Conservation (phyloP, 2,888 invertebrate species). For the Agrilus cyanescens region DNA sequence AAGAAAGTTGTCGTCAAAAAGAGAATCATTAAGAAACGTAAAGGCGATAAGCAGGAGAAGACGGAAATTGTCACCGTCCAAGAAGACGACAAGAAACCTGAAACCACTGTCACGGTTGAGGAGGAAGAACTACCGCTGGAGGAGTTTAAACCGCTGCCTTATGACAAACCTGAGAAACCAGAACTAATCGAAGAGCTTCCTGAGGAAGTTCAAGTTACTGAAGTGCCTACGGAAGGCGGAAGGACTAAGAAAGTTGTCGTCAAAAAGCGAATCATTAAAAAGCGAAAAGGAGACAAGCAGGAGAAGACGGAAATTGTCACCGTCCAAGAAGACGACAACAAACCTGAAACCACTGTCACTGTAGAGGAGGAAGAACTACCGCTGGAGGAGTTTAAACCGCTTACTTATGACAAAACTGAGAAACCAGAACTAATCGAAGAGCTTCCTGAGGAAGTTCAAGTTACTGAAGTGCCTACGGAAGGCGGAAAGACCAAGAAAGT, state of each 20-base stretch:
- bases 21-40: too few relatives aligned
- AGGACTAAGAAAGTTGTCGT: constrained; percentile 18
- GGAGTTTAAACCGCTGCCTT: too few relatives aligned
- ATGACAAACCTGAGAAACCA: too few relatives aligned
- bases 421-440: constrained; percentile 20
- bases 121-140: too few relatives aligned
- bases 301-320: constrained; percentile 16
- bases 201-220: constrained; percentile 14
- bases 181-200: too few relatives aligned
- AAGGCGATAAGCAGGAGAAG: too few relatives aligned
- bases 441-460: constrained; percentile 28
- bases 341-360: constrained; percentile 14
- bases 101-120: too few relatives aligned
- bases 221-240: constrained; percentile 10
- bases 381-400: constrained; percentile 8
- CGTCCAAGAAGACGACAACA: constrained; percentile 13
- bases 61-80: too few relatives aligned
- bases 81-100: too few relatives aligned
- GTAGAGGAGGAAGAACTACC: constrained; percentile 13
- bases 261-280: constrained; percentile 29
- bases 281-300: constrained; percentile 25
- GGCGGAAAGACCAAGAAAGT: constrained; percentile 23
- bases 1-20: too few relatives aligned
- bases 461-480: constrained; percentile 23
- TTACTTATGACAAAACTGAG: constrained; percentile 17